Evolutionary conservation across 1,140 invertebrate genomes (phyloP), one percentile per base, ranked within the genome.

Genomic region (Uloborus diversus): DNA sequence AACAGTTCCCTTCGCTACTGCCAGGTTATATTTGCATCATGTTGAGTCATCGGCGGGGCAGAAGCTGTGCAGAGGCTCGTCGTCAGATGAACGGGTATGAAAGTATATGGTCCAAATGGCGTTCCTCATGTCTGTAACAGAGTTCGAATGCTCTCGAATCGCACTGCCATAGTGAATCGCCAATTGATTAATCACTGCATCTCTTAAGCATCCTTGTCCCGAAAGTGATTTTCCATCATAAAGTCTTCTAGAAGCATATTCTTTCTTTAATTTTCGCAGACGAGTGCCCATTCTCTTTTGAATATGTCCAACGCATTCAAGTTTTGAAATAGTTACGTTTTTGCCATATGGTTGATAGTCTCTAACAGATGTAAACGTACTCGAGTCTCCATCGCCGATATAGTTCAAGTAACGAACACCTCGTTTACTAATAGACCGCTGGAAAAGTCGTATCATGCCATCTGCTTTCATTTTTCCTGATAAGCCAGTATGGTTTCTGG

Each of bases 351-450:
- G 65, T 13, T 68, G 14, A 5, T 4, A 17, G 9, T 68, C 42
- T 11, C 11, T 4, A 25, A 68, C 33, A 4, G 14, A 35, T 14
- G 3, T 23, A 23, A 49, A 68, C 4, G 47, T 68, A 27, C 51
- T 68, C 4, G 65, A 49, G 37, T 68, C 65, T 2, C 65, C 65
- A 68, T 68, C 28, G 4, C 65, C 65, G 9, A 68, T 47, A 51
- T 68, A 68, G 3, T 49, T n/a, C 4, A 4, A 7, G 20, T 68
- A 68, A 23, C 30, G 20, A 7, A 14, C 42, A 51, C 30, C 20
- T 14, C 28, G 14, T 27, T 49, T 27, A 4, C 3, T 4, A 27
- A 49, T 30, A 13, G 65, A 68, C 9, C 65, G 5, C 25, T 25
- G 3, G 33, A 68, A 68, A 4, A 68, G 47, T 51, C 20, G 4